Base-by-base conservation (phyloP, 2,797 vertebrate genomes). In the Lacerta agilis region DNA sequence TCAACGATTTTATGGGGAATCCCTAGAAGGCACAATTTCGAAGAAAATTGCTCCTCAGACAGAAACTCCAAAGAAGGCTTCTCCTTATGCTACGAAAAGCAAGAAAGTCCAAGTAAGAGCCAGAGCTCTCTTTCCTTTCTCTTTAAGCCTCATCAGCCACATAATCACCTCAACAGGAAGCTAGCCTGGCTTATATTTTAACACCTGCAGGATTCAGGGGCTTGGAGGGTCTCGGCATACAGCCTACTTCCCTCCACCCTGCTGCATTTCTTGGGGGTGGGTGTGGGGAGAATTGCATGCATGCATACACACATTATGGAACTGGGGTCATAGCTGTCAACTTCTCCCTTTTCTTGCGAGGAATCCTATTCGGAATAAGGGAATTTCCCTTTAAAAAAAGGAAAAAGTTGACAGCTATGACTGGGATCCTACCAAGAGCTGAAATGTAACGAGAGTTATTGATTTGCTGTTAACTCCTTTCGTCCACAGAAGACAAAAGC, bases 401-500 rank as follows among this genome's bases (percentile, higher is more conserved):
- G 33, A 33, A 33, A 33, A 33, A 33, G 33, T 33, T 33, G 33
- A 33, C 33, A 33, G 33, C 33, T 1, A 33, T 33, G 33, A 33
- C 33, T 33, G 67, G 45, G 10, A n/a, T n/a, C 38, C 61, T 41
- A 66, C 38, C 27, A 79, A 27, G 5, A 79, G 23, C 10, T 86
- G 23, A 67, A 43, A 76, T 77, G 64, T 61, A 64, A 38, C 9
- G 9, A 85, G 58, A 41, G 27, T 29, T 20, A 29, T 77, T 64
- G 29, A 79, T 25, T 25, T 55, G 33, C 49, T 64, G 10, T 81
- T 49, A 18, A 55, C 5, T 61, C 49, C 15, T 43, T 79, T 79
- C 1, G 13, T 67, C 69, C 43, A 69, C 33, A 86, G 85, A 86
- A 86, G n/a, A 79, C 85, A 25, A 86, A 86, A 79, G 85, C 85